Evolutionary conservation across 2,113 vertebrate genomes (phyloP).

Genomic region (Lagenorhynchus albirostris): DNA sequence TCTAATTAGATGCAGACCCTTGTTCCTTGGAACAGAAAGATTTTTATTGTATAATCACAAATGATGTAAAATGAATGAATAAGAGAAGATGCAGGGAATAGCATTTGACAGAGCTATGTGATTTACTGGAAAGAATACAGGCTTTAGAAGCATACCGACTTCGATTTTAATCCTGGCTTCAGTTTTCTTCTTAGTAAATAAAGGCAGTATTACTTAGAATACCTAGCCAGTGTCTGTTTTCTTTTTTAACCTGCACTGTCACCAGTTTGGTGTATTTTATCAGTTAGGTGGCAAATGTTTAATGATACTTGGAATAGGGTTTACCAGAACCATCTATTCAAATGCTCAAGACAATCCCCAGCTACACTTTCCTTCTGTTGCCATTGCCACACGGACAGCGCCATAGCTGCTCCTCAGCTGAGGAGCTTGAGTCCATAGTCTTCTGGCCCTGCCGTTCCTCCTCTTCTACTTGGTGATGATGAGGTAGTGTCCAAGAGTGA

Average conservation of each 20-base stretch:
- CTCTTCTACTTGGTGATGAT: neutral
- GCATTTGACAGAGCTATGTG: neutral
- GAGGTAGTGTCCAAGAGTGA: neutral
- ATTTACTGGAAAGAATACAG: neutral
- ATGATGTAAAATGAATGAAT: neutral
- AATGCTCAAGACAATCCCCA: neutral
- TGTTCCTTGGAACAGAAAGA: neutral
- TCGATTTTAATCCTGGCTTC: neutral
- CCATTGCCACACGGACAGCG: neutral
- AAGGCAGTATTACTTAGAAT: neutral
- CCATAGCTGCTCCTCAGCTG: neutral
- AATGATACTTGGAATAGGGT: neutral
- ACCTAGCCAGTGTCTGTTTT: neutral
- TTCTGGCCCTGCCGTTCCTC: neutral
- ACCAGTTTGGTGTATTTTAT: neutral
- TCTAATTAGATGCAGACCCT: neutral
- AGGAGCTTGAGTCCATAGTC: neutral
- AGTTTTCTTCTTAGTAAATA: neutral
- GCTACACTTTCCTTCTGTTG: neutral
- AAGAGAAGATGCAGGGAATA: neutral
- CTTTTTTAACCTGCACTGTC: neutral
- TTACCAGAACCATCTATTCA: neutral
- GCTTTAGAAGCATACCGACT: neutral
- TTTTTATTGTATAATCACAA: neutral
- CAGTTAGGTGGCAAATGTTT: neutral